Conservation (phyloP, 2,888 invertebrate genomes). For the Elegia similella region DNA sequence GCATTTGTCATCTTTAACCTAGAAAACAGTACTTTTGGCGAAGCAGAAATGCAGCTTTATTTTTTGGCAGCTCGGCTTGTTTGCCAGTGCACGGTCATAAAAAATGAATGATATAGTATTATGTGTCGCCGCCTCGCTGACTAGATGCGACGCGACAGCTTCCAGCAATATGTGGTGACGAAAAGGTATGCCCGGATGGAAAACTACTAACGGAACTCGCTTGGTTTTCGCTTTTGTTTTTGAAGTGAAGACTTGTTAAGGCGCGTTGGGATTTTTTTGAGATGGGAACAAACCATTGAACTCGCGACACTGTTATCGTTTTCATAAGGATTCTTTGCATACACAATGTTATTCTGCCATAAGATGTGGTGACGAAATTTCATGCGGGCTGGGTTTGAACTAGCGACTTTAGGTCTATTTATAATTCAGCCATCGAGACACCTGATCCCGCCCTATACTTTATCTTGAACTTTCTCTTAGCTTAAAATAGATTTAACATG, state of each 20-base stretch:
- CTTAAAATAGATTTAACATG: too few relatives aligned
- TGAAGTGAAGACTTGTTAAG: neutral
- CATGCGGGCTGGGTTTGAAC: too few relatives aligned
- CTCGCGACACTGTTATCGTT: too few relatives aligned
- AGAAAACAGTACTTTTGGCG: conserved; percentile 8
- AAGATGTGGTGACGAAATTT: too few relatives aligned
- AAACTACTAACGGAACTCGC: conserved; percentile 4
- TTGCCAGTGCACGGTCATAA: conserved; percentile 3
- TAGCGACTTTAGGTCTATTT: too few relatives aligned
- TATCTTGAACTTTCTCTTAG: too few relatives aligned
- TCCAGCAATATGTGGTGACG: conserved; percentile 16
- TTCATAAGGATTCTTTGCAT: too few relatives aligned
- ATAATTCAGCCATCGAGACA: too few relatives aligned
- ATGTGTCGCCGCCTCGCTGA: conserved; percentile 8
- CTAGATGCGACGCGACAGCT: conserved; percentile 1
- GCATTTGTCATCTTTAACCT: conserved; percentile 7
- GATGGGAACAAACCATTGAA: too few relatives aligned
- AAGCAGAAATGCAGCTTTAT: conserved; percentile 7
- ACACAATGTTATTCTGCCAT: too few relatives aligned
- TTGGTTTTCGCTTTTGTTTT: neutral
- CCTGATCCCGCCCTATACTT: too few relatives aligned
- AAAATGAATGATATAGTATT: conserved; percentile 15
- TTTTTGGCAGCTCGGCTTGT: conserved; percentile 14
- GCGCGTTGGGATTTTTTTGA: neutral
- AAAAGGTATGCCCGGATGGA: conserved; percentile 6